Evolutionary conservation across 2,888 invertebrate species (phyloP).

Genomic region (Chloroclystis v-ata): DNA sequence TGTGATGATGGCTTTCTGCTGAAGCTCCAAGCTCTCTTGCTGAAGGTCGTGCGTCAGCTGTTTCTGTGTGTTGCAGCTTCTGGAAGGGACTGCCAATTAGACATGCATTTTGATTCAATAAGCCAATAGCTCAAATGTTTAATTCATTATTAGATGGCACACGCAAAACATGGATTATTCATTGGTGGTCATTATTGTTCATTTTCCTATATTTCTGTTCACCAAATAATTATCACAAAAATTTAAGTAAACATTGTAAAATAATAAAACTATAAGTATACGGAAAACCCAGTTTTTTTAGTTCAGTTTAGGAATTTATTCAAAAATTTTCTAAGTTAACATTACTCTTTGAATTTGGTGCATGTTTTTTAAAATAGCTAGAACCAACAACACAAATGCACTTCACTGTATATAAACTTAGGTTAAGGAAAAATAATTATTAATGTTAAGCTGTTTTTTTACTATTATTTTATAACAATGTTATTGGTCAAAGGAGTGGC

Average conservation of each 20-base stretch:
- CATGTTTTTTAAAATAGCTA: neutral
- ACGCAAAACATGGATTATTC: conserved; percentile 1
- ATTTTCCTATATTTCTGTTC: no score
- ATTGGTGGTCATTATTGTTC: neutral
- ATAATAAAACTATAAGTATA: neutral
- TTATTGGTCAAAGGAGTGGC: conserved; percentile 55
- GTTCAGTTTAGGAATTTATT: neutral
- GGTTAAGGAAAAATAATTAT: conserved; percentile 35
- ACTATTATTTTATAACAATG: conserved; percentile 48
- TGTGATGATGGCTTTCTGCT: conserved; percentile 63
- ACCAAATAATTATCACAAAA: no score
- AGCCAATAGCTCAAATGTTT: neutral
- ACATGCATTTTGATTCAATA: conserved; percentile 10
- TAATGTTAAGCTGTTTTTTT: conserved; percentile 29
- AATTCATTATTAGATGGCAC: neutral
- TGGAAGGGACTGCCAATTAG: conserved; percentile 30
- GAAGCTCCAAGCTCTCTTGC: conserved; percentile 68
- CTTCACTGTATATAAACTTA: conserved; percentile 26
- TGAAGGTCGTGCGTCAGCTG: conserved; percentile 64
- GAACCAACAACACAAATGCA: conserved; percentile 24
- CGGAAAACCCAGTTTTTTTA: conserved; percentile 1
- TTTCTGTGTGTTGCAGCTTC: conserved; percentile 64
- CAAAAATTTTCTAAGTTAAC: no score
- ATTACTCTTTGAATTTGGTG: neutral
- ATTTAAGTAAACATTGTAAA: neutral